Conservation (phyloP, 2,797 vertebrate species). For the Sebastiscus albofasciatus region DNA sequence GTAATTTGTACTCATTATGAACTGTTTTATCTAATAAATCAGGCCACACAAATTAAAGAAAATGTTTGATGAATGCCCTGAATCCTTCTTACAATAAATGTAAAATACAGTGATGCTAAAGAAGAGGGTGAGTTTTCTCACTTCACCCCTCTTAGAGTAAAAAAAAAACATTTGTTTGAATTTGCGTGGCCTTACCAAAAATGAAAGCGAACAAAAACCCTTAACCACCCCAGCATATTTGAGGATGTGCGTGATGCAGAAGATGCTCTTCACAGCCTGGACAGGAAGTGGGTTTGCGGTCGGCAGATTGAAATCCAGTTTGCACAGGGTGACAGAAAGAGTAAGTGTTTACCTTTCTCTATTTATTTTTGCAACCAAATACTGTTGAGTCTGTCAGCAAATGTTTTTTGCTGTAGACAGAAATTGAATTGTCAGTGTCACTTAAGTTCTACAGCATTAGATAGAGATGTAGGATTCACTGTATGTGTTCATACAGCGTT, state of each 20-base stretch:
- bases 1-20: background rate
- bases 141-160: background rate
- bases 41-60: constrained; percentile 32
- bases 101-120: background rate
- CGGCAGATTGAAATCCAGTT: constrained; percentile 99
- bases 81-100: background rate
- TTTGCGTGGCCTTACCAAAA: constrained; percentile 45
- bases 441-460: background rate
- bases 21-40: background rate
- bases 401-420: too few species aligned
- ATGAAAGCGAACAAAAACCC: constrained; percentile 76
- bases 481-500: background rate
- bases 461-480: background rate
- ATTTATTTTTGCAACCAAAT: background rate
- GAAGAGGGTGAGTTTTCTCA: background rate
- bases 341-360: constrained; percentile 78
- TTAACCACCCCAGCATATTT: constrained; percentile 95
- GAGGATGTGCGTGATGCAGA: constrained; percentile 98
- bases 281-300: constrained; percentile 98
- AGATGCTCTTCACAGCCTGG: constrained; percentile 96
- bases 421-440: background rate
- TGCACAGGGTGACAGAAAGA: constrained; percentile 96
- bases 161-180: background rate
- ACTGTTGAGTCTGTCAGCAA: background rate
- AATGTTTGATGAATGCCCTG: background rate